Conservation (phyloP, 2,113 vertebrate genomes). For the Antennarius striatus region DNA sequence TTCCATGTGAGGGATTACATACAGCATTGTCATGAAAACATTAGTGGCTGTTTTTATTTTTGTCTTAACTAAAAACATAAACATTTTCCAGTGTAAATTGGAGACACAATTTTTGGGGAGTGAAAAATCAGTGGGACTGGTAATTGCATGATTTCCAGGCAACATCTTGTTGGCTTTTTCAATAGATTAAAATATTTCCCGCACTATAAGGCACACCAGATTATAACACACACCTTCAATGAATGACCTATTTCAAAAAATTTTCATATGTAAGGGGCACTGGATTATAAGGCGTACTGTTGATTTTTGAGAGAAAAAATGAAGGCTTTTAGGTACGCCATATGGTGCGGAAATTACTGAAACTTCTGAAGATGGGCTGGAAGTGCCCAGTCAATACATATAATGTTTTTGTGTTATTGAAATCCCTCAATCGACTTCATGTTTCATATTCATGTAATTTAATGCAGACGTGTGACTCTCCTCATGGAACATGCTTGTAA, state of each 20-base stretch:
- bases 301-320: too few species aligned
- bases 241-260: too few species aligned
- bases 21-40: constrained; percentile 51
- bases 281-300: too few species aligned
- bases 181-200: background rate
- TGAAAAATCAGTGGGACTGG: background rate
- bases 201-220: too few species aligned
- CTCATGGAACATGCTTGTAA: too few species aligned
- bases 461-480: background rate
- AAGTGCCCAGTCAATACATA: constrained; percentile 18
- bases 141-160: background rate
- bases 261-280: too few species aligned
- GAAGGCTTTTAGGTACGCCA: too few species aligned
- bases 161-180: background rate
- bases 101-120: background rate
- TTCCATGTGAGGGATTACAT: constrained; percentile 57
- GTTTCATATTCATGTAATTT: background rate
- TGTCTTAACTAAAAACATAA: constrained; percentile 1
- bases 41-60: constrained; percentile 8
- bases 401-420: background rate
- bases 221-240: too few species aligned
- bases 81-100: background rate
- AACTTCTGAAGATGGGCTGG: too few species aligned
- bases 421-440: constrained; percentile 5
- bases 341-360: too few species aligned